Percentiles rank a stretch among this genome's conserved stretches.
phyloP scores from a whole-genome alignment of 2,888 invertebrate genomes.

The Papilio demoleus region DNA sequence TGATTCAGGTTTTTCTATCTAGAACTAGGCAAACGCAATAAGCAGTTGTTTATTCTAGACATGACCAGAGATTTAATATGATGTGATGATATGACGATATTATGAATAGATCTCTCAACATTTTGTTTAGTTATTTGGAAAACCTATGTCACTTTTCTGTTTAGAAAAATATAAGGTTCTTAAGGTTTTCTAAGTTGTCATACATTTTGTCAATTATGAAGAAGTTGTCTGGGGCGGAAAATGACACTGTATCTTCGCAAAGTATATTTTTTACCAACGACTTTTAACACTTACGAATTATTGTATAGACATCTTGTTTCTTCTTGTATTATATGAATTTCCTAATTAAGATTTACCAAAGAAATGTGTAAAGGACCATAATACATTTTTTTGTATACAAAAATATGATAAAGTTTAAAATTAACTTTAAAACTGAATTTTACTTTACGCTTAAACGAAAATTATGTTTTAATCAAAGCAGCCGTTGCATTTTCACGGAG shows the following conservation, averaged over 20 bases:
- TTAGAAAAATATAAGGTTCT: not conserved
- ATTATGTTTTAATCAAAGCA: constrained; percentile 15
- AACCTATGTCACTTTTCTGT: not conserved
- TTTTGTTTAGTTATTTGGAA: not conserved
- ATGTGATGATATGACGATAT: not conserved
- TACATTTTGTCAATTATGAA: not conserved
- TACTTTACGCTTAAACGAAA: not conserved
- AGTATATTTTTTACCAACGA: not conserved
- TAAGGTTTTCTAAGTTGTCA: not conserved
- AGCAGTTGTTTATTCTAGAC: not conserved
- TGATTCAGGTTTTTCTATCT: too few relatives aligned
- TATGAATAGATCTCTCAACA: not conserved
- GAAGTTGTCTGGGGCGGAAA: too few relatives aligned
- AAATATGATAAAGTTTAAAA: not conserved
- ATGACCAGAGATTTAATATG: not conserved
- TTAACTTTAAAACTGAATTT: not conserved
- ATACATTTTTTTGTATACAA: not conserved
- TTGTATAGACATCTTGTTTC: not conserved
- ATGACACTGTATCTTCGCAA: not conserved
- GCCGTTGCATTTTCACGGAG: constrained; percentile 1
- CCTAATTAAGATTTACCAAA: too few relatives aligned
- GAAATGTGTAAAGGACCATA: too few relatives aligned
- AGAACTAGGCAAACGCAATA: not conserved
- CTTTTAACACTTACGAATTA: not conserved
- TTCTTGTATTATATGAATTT: too few relatives aligned